Evolutionary conservation across 2,797 vertebrate species (phyloP).

Genomic region (Acrossocheilus wenchowensis): DNA sequence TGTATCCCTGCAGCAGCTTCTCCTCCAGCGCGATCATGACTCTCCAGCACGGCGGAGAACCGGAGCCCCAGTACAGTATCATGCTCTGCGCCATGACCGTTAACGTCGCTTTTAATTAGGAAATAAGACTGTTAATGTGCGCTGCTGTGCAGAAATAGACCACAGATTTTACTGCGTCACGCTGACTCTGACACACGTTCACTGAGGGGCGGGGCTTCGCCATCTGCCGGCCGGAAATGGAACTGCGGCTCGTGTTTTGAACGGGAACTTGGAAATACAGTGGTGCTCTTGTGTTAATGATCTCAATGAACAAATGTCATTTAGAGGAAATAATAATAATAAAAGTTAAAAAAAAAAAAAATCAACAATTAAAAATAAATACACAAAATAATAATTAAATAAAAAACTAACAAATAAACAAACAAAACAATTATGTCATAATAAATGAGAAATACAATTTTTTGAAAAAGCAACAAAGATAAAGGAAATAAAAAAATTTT

Average conservation of each 20-base stretch:
- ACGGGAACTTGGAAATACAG: too few species aligned
- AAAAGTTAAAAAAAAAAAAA: too few species aligned
- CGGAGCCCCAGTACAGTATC: conserved; percentile 74
- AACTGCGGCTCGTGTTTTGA: background rate
- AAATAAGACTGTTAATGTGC: fast-evolving
- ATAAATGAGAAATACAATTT: too few species aligned
- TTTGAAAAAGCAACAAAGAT: too few species aligned
- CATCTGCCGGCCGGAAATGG: background rate
- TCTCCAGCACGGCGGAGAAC: conserved; percentile 80
- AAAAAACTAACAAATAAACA: too few species aligned
- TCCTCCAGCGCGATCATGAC: conserved; percentile 77
- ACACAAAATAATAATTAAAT: too few species aligned
- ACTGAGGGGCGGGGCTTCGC: background rate
- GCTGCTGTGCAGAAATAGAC: background rate
- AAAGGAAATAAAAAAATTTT: too few species aligned
- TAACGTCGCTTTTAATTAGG: background rate
- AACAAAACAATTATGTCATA: too few species aligned
- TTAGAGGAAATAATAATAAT: too few species aligned
- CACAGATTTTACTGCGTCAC: background rate
- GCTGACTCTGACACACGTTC: background rate
- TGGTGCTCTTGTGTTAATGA: too few species aligned
- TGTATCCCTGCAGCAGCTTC: conserved; percentile 76
- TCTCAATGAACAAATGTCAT: too few species aligned
- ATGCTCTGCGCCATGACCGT: conserved; percentile 74
- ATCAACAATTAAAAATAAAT: too few species aligned